A percentile compares a stretch with the other conserved stretches of the same genome.
These are phyloP conservation scores for Cepaea hortensis DNA, from an alignment of 2,888 invertebrate species.

Conservation along the genomic window DNA sequence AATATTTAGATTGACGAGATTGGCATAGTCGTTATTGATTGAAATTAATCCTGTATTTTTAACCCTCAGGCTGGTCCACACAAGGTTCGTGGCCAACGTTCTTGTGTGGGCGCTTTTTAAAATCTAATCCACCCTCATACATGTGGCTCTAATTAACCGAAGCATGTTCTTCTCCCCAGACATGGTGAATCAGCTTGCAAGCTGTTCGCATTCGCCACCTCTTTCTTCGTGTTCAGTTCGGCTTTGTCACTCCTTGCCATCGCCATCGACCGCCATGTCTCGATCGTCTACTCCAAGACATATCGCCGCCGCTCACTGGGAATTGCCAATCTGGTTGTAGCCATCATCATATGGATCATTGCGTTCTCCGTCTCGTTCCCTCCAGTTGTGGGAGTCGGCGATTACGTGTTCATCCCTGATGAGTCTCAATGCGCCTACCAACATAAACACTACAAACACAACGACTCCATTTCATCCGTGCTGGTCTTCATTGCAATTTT, in stretches of 20 bases:
- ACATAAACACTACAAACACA: constrained; percentile 66
- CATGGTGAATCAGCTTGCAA: constrained; percentile 67
- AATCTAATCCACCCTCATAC: background rate
- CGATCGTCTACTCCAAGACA: constrained; percentile 63
- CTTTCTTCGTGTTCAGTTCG: constrained; percentile 72
- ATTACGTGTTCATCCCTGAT: constrained; percentile 66
- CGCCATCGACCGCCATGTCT: constrained; percentile 68
- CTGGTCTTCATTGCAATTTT: constrained; percentile 66
- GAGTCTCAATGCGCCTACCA: constrained; percentile 71
- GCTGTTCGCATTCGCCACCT: constrained; percentile 70
- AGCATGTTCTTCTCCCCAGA: constrained; percentile 27
- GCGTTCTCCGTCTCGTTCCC: constrained; percentile 71
- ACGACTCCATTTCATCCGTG: constrained; percentile 71
- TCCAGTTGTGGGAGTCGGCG: constrained; percentile 69
- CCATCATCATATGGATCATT: constrained; percentile 66
- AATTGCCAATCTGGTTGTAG: constrained; percentile 61
- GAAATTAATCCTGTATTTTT: constrained; percentile 9
- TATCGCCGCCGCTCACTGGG: constrained; percentile 68
- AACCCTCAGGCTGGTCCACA: background rate
- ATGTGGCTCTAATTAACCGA: constrained; percentile 16
- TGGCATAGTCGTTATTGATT: constrained; percentile 16
- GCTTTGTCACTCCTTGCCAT: constrained; percentile 65
- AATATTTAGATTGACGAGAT: background rate
- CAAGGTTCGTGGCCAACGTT: background rate
- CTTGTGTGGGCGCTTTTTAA: background rate